Evolutionary conservation across 2,888 invertebrate genomes (phyloP), one percentile per base, ranked within the genome.

Genomic region (Isoperla grammatica): DNA sequence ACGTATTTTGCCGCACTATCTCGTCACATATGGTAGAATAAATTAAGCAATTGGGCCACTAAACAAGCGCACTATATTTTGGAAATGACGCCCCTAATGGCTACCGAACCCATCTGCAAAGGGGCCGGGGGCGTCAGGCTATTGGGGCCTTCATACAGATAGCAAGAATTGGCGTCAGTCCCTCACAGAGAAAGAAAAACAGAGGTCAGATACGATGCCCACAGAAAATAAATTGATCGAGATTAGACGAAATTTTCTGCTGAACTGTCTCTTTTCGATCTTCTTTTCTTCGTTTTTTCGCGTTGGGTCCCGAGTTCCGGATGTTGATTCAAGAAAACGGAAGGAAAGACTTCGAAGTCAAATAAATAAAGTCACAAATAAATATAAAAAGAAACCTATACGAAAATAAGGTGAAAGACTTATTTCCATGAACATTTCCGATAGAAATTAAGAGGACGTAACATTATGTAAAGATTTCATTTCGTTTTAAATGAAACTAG

Each of bases 281-380:
- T 54, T 22, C 50, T 39, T 57, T 49, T 56, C 29, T 37, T 60
- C 40, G 48, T 56, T 50, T 60, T 54, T 55, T 46, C 53, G 49
- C 23, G 42, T 57, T 29, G 40, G 55, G 23, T 23, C 8, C 29
- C 29, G 4, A 29, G 29, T 13, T 22, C 53, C 61, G 61, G 61
- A 61, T 61, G 61, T 61, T 61, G 57, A 57, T 61, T 61, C 61
- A 53, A 54, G 57, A 35, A 53, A 61, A 61, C 56, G 61, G 61
- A 61, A 61, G 61, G 54, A 57, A 61, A 23, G 23, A 49, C 49
- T 49, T 49, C 49, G 29, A 49, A 49, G 49, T 49, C 49, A 49
- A 49, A 49, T 49, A 55, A 55, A 55, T 42, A 55, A 55, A 55
- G 20, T 17, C 43, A 20, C 43, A 40, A 55, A 55, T 55, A 55